phyloP scores from a whole-genome alignment of 2,797 vertebrate species.

The Catostomus latipinnis region DNA sequence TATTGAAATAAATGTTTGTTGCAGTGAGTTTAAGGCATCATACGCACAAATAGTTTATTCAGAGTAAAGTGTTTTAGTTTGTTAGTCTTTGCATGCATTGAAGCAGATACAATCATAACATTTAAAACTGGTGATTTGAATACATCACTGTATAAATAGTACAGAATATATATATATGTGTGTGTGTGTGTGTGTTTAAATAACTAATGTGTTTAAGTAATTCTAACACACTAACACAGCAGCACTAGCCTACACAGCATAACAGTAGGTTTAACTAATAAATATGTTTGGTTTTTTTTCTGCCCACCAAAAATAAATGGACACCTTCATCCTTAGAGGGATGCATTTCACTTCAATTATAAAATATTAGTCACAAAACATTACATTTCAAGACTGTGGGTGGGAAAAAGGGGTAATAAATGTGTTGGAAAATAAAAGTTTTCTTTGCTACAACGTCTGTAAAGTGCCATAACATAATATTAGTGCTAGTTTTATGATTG shows the following conservation, averaged over 20 bases:
- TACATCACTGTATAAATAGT: neutral
- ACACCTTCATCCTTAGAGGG: neutral
- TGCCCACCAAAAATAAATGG: neutral
- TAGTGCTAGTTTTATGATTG: too few species aligned
- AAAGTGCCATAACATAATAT: too few species aligned
- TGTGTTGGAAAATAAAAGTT: neutral
- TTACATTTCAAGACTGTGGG: neutral
- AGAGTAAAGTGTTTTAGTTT: slow-evolving; percentile 1
- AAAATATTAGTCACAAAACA: slow-evolving; percentile 9
- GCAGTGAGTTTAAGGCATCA: slow-evolving; percentile 36
- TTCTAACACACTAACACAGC: neutral
- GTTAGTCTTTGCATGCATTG: slow-evolving; percentile 38
- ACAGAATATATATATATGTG: neutral
- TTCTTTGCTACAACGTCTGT: slow-evolving; percentile 17
- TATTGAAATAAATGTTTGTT: slow-evolving; percentile 23
- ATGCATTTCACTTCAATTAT: neutral
- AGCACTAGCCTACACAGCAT: slow-evolving; percentile 4
- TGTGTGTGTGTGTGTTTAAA: neutral
- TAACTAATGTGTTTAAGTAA: neutral
- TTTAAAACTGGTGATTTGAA: neutral
- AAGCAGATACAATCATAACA: neutral
- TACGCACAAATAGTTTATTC: slow-evolving; percentile 12
- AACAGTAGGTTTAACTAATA: neutral
- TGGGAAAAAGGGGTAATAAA: slow-evolving; percentile 2
- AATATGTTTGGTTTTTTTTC: neutral